Evolutionary conservation across 1,140 invertebrate species (phyloP).

Genomic region (Heliconius congener): DNA sequence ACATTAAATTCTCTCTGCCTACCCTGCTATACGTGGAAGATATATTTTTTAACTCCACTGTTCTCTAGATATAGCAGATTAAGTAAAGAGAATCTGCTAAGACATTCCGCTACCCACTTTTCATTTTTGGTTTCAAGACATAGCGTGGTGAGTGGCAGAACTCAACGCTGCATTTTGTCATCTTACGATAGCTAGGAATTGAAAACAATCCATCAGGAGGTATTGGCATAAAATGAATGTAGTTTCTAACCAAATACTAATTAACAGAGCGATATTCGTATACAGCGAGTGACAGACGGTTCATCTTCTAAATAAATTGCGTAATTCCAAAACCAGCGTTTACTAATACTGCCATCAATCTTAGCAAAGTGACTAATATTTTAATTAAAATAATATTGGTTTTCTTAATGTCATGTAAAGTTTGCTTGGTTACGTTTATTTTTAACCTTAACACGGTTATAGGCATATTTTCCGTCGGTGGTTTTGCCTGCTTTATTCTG

Average conservation of each 20-base stretch:
- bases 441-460: neutral
- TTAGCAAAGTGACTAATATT: neutral
- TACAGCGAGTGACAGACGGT: neutral
- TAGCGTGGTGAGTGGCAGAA: too few species aligned
- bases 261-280: neutral
- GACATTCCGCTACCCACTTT: too few species aligned
- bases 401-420: neutral
- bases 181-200: too few species aligned
- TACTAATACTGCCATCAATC: conserved; percentile 2
- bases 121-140: too few species aligned
- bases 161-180: too few species aligned
- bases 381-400: conserved; percentile 18
- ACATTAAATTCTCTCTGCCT: neutral
- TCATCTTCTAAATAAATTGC: neutral
- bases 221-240: neutral
- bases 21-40: too few species aligned
- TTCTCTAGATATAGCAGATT: too few species aligned
- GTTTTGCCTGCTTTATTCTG: neutral
- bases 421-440: neutral
- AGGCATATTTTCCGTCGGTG: too few species aligned
- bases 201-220: neutral
- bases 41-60: too few species aligned
- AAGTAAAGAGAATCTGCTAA: too few species aligned
- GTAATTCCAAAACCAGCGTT: neutral
- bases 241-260: neutral